Conservation (phyloP, 1,140 invertebrate genomes). For the Heliothis subflexa region DNA sequence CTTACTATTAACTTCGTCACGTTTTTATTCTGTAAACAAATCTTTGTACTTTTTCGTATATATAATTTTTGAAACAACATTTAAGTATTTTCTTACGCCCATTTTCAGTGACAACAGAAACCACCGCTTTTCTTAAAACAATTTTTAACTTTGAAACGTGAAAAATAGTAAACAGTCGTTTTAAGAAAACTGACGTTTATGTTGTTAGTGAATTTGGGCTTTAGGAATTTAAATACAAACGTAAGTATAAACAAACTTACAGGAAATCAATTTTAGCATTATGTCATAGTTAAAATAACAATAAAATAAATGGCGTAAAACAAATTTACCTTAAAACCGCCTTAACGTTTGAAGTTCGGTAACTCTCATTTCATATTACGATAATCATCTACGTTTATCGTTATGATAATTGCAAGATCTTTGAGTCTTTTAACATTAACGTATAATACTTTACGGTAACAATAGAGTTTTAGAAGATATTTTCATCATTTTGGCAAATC, state of each 20-base stretch:
- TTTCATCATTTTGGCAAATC: too few species aligned
- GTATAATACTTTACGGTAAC: background rate
- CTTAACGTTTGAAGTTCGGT: background rate
- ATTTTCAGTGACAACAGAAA: too few species aligned
- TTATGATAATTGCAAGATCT: constrained; percentile 25
- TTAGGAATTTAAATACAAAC: background rate
- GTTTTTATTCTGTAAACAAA: background rate
- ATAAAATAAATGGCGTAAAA: background rate
- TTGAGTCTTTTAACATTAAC: background rate
- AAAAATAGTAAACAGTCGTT: too few species aligned
- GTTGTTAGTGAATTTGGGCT: too few species aligned
- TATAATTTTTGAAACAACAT: background rate
- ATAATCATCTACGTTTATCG: background rate
- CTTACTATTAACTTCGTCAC: constrained; percentile 2
- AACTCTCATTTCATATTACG: background rate
- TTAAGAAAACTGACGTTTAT: too few species aligned
- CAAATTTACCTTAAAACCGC: background rate
- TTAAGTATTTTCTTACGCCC: background rate
- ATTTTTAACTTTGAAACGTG: too few species aligned
- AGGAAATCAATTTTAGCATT: too few species aligned
- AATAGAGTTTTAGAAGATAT: constrained; percentile 8
- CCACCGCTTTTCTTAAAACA: too few species aligned
- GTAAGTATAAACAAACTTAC: background rate
- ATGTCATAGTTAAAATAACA: background rate
- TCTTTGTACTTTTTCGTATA: background rate